Percentiles rank a stretch among this genome's conserved stretches.
Conservation (phyloP, 2,797 vertebrate genomes). For the Triplophysa yarkandensis region DNA sequence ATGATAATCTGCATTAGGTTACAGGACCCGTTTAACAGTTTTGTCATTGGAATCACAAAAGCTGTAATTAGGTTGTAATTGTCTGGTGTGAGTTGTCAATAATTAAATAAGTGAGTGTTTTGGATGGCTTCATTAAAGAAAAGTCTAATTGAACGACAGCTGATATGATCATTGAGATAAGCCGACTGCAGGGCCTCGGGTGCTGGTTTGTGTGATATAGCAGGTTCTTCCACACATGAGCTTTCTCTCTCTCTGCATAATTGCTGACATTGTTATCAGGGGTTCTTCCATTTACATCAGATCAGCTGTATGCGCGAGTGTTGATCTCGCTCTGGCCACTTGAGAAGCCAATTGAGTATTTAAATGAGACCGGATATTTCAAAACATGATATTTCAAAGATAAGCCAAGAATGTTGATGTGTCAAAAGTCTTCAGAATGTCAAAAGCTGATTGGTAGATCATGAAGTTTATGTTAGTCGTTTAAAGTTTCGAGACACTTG, state of each 20-base stretch:
- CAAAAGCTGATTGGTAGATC: too few species aligned
- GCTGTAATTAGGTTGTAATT: conserved; percentile 63
- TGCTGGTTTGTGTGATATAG: conserved; percentile 43
- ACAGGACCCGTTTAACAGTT: conserved; percentile 54
- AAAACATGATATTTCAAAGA: neutral
- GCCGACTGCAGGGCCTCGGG: conserved; percentile 46
- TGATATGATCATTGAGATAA: conserved; percentile 74
- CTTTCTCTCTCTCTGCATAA: conserved; percentile 12
- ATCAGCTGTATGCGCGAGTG: neutral
- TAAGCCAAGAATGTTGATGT: neutral
- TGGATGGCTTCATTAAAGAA: conserved; percentile 57
- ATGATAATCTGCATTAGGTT: conserved; percentile 57
- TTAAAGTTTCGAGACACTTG: too few species aligned
- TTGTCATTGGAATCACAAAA: conserved; percentile 61
- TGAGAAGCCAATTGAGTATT: neutral
- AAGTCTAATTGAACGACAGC: conserved; percentile 61
- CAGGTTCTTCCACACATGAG: conserved; percentile 41
- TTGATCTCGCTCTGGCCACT: neutral
- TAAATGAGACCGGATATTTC: neutral
- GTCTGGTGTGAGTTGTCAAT: conserved; percentile 59
- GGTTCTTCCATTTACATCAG: conserved; percentile 18
- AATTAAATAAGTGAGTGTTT: conserved; percentile 66
- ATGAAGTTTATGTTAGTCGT: too few species aligned
- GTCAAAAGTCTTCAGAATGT: too few species aligned
- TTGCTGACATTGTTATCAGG: conserved; percentile 22